phyloP scores from a whole-genome alignment of 1,140 invertebrate species.

The Drosophila pallidifrons region DNA sequence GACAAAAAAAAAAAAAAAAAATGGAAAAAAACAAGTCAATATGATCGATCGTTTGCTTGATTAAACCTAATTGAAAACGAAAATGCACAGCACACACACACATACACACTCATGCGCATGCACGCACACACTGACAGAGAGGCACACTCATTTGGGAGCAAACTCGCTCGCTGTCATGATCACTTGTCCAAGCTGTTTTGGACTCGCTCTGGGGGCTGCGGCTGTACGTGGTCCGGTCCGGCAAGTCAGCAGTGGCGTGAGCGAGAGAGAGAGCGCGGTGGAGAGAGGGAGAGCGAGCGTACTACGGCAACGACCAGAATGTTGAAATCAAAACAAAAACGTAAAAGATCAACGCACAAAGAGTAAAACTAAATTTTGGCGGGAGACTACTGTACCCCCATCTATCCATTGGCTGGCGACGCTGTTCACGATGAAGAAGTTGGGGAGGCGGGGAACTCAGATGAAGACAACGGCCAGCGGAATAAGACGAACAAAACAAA shows the following conservation, averaged over 20 bases:
- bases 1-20: conserved; percentile 44
- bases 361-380: conserved; percentile 74
- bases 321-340: conserved; percentile 83
- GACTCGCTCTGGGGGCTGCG: not conserved
- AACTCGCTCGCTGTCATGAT: conserved; percentile 54
- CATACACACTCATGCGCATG: conserved; percentile 15
- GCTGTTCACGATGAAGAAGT: conserved; percentile 13
- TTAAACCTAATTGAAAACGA: conserved; percentile 83
- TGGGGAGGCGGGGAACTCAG: not conserved
- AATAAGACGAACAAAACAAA: conserved; percentile 80
- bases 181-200: conserved; percentile 47
- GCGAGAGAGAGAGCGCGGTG: conserved; percentile 25
- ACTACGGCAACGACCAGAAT: conserved; percentile 63
- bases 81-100: conserved; percentile 64
- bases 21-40: conserved; percentile 71
- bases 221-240: conserved; percentile 46
- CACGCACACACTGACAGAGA: conserved; percentile 15
- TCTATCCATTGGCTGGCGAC: conserved; percentile 4
- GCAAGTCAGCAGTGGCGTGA: conserved; percentile 38
- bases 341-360: conserved; percentile 82
- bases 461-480: conserved; percentile 40
- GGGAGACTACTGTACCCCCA: conserved; percentile 81
- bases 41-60: conserved; percentile 82
- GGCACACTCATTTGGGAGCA: conserved; percentile 20
- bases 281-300: conserved; percentile 22